A percentile compares a stretch with the other conserved stretches of the same genome.
phyloP scores from a whole-genome alignment of 2,888 invertebrate species.

The Protonemura montana region DNA sequence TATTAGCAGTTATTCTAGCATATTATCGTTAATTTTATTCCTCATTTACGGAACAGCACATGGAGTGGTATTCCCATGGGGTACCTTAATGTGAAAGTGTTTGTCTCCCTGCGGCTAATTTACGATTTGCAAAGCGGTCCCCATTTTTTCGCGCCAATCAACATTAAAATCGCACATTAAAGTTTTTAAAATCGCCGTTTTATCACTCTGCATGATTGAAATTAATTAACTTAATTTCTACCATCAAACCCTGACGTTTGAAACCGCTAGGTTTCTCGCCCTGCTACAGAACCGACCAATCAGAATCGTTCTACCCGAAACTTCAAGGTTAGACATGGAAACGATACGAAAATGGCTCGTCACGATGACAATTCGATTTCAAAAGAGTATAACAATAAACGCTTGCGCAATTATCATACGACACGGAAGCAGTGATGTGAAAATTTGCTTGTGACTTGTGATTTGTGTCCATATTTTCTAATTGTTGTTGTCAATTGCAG shows the following conservation, averaged over 20 bases:
- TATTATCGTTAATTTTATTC: conserved; percentile 7
- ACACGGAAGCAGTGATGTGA: too few relatives aligned
- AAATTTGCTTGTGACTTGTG: too few relatives aligned
- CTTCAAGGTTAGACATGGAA: not conserved
- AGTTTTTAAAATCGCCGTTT: not conserved
- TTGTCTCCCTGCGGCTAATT: not conserved
- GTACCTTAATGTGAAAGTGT: not conserved
- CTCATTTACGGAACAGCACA: not conserved
- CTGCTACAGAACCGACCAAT: not conserved
- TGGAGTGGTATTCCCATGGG: not conserved
- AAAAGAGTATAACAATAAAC: too few relatives aligned
- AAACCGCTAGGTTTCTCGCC: not conserved
- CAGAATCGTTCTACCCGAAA: not conserved
- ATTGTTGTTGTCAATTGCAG: conserved; percentile 62
- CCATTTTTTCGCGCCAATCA: not conserved
- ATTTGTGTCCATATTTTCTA: not conserved
- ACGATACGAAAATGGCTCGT: too few relatives aligned
- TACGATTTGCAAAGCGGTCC: not conserved
- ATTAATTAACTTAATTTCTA: not conserved
- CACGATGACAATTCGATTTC: too few relatives aligned
- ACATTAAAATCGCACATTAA: not conserved
- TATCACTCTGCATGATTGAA: not conserved
- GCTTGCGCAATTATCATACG: too few relatives aligned
- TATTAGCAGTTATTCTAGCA: not conserved
- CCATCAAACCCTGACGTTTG: not conserved